Evolutionary conservation across 2,113 vertebrate genomes (phyloP).

Genomic region (Mugil cephalus): DNA sequence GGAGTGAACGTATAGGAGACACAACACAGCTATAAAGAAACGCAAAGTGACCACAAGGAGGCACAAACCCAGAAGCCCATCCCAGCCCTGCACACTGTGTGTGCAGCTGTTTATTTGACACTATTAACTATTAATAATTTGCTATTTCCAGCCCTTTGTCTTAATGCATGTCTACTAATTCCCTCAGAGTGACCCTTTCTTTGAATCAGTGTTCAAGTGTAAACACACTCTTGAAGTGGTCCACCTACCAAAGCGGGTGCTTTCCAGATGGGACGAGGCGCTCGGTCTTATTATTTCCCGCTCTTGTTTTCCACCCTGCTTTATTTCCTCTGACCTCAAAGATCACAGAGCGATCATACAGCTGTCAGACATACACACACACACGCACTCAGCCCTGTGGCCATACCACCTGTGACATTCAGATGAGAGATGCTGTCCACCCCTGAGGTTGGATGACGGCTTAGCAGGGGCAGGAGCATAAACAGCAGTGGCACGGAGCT

Average conservation of each 20-base stretch:
- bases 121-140: no score
- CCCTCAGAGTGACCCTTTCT: no score
- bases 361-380: slow-evolving; percentile 73
- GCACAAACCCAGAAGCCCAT: no score
- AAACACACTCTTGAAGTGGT: neutral
- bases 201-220: no score
- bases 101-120: neutral
- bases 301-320: slow-evolving; percentile 14
- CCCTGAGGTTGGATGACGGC: slow-evolving; percentile 43
- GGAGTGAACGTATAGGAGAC: neutral
- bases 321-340: slow-evolving; percentile 46
- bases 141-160: no score
- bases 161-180: neutral
- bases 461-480: slow-evolving; percentile 42
- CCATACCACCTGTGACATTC: slow-evolving; percentile 73
- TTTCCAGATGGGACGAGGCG: slow-evolving; percentile 35
- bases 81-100: neutral
- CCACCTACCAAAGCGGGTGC: neutral
- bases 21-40: neutral
- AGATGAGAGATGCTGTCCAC: slow-evolving; percentile 69
- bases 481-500: slow-evolving; percentile 47
- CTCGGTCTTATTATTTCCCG: slow-evolving; percentile 1
- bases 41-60: neutral
- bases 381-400: slow-evolving; percentile 80
- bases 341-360: slow-evolving; percentile 39